These are phyloP conservation scores for Campodea augens DNA, from an alignment of 1,140 invertebrate genomes.

Conservation along the genomic window DNA sequence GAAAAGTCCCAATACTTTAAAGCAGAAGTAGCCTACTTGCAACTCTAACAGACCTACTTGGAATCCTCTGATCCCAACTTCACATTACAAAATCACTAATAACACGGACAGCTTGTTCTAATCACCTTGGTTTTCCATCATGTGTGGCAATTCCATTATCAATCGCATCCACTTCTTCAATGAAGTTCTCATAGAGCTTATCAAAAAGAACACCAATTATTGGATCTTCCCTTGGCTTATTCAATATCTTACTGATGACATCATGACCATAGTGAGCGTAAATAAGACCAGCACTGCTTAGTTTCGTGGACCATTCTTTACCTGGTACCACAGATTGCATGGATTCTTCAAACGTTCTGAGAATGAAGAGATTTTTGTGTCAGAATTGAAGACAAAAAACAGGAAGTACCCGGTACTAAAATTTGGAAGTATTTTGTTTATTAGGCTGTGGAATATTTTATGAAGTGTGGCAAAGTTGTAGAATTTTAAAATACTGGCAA, in stretches of 20 bases:
- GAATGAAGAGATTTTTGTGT: conserved; percentile 21
- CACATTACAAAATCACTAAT: too few species aligned
- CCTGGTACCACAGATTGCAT: conserved; percentile 34
- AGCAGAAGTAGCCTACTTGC: too few species aligned
- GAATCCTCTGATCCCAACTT: too few species aligned
- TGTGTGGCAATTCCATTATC: conserved; percentile 82
- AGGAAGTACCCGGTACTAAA: too few species aligned
- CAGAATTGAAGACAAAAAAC: conserved; percentile 5
- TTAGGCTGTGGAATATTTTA: too few species aligned
- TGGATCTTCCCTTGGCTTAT: conserved; percentile 23
- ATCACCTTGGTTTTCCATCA: conserved; percentile 45
- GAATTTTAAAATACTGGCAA: too few species aligned
- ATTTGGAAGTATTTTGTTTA: neutral
- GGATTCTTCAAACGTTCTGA: conserved; percentile 43
- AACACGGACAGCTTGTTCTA: too few species aligned
- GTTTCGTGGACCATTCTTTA: conserved; percentile 38
- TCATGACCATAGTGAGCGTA: conserved; percentile 78
- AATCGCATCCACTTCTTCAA: conserved; percentile 88
- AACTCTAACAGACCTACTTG: too few species aligned
- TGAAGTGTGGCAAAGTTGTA: too few species aligned
- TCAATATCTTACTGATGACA: conserved; percentile 40
- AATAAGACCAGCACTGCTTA: conserved; percentile 89
- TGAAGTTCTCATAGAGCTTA: conserved; percentile 72
- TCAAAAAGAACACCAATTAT: conserved; percentile 42
- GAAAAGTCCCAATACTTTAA: too few species aligned